phyloP scores from a whole-genome alignment of 1,140 invertebrate genomes.

The Cherax destructor region DNA sequence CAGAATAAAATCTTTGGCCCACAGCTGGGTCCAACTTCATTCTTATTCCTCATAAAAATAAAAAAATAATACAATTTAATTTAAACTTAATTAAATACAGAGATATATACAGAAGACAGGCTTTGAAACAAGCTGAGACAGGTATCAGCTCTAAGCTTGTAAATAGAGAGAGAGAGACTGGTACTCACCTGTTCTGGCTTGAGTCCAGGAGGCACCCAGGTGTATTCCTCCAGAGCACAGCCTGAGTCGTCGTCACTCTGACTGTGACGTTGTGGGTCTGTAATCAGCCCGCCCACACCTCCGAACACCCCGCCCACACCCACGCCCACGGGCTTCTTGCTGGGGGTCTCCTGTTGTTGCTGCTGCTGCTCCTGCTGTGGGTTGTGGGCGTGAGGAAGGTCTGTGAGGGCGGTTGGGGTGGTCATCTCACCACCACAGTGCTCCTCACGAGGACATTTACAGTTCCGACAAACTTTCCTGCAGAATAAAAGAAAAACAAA shows the following conservation, averaged over 20 bases:
- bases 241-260: conserved; percentile 98
- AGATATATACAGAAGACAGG: no score
- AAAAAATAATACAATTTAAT: no score
- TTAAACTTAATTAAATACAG: no score
- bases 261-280: conserved; percentile 88
- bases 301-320: conserved; percentile 74
- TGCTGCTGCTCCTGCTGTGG: conserved; percentile 35
- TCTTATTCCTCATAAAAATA: no score
- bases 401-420: conserved; percentile 71
- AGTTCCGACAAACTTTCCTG: conserved; percentile 84
- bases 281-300: conserved; percentile 74
- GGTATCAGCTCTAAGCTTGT: background rate
- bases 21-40: no score
- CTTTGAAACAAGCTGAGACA: background rate
- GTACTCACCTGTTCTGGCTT: conserved; percentile 80
- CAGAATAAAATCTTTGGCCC: no score
- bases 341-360: conserved; percentile 33
- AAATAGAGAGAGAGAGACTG: background rate
- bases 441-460: conserved; percentile 82
- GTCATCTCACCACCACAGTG: conserved; percentile 74
- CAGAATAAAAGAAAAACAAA: conserved; percentile 73
- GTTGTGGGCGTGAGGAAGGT: conserved; percentile 46
- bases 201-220: conserved; percentile 96
- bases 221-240: conserved; percentile 97
- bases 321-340: conserved; percentile 33